A percentile compares a stretch with the other conserved stretches of the same genome.
phyloP scores from a whole-genome alignment of 2,888 invertebrate genomes.

The Lydus trimaculatus region DNA sequence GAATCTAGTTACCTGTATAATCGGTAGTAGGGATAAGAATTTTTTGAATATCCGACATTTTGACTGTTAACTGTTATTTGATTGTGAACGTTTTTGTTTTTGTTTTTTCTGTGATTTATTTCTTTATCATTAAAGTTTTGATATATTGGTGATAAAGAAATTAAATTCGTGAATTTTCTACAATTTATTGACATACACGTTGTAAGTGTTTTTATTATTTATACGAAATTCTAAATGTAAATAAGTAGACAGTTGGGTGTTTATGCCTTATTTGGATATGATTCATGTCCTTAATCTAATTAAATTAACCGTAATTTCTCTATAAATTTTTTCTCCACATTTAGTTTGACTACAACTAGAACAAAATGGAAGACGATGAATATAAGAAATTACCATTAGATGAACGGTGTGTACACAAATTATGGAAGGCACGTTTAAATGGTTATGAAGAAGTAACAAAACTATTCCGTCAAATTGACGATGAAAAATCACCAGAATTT shows the following conservation, averaged over 20 bases:
- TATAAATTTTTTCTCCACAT: neutral
- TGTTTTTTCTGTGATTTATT: neutral
- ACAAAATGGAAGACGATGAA: conserved; percentile 83
- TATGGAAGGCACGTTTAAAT: conserved; percentile 94
- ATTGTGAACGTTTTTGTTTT: neutral
- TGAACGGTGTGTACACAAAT: conserved; percentile 91
- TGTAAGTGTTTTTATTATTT: neutral
- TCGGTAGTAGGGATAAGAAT: neutral
- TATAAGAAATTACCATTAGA: conserved; percentile 87
- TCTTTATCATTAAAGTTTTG: neutral
- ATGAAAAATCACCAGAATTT: conserved; percentile 95
- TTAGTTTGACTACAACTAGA: neutral
- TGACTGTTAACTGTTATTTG: conserved; percentile 8
- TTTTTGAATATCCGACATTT: conserved; percentile 9
- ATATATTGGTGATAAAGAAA: neutral
- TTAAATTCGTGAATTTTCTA: neutral
- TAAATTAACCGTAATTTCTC: neutral
- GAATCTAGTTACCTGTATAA: conserved; percentile 6
- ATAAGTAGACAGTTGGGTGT: neutral
- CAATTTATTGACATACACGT: neutral
- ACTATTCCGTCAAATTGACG: conserved; percentile 84
- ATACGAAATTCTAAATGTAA: neutral
- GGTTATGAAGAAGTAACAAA: conserved; percentile 95
- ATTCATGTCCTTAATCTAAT: conserved; percentile 4
- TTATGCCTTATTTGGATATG: conserved; percentile 8